These are phyloP conservation scores for Rotaria sp. DNA, from an alignment of 2,888 invertebrate species.

Conservation along the genomic window DNA sequence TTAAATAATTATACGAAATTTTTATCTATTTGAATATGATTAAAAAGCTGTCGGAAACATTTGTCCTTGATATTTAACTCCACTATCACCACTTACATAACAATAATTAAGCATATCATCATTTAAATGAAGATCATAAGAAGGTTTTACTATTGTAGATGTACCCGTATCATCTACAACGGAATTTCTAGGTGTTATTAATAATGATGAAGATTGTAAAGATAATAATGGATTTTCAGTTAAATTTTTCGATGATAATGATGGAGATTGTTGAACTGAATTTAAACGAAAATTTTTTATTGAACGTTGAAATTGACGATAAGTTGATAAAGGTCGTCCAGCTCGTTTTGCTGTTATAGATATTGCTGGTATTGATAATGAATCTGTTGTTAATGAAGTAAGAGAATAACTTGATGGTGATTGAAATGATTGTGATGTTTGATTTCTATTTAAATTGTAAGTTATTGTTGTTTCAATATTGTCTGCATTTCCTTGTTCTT, in stretches of 20 bases:
- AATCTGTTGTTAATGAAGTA: background rate
- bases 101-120: background rate
- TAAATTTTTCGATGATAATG: background rate
- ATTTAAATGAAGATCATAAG: background rate
- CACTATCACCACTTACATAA: background rate
- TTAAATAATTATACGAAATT: background rate
- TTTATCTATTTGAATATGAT: background rate
- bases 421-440: background rate
- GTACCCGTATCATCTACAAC: background rate
- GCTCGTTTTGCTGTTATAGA: background rate
- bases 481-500: background rate
- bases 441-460: no score
- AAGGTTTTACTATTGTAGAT: background rate
- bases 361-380: background rate
- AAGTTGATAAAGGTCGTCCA: background rate
- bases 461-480: background rate
- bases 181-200: background rate
- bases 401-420: background rate
- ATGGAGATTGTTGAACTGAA: background rate
- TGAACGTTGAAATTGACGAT: background rate
- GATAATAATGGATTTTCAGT: background rate
- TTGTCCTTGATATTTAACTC: slow-evolving; percentile 11
- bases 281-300: background rate
- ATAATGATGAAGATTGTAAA: background rate
- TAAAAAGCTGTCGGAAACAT: background rate